Base-by-base conservation (phyloP, 2,113 vertebrate genomes). In the Chaenogobius annularis region DNA sequence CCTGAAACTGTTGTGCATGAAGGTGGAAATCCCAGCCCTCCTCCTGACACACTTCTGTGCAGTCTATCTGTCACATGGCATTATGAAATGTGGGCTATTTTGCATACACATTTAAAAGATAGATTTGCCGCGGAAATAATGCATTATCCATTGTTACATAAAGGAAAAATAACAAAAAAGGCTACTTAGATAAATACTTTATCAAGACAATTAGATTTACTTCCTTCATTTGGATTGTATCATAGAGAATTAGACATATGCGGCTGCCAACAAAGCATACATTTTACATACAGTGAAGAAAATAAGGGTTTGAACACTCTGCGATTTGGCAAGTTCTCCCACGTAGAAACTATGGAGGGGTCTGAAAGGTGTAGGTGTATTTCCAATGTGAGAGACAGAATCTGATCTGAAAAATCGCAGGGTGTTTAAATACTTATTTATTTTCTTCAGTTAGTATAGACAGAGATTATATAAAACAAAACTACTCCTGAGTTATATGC, bases 21-120 rank as follows among this genome's bases (percentile, higher is more conserved):
- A 37, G 62, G 68, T 82, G 78, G 74, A 81, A 80, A 63, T 83
- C 78, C 66, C 79, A 68, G 68, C 15, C 47, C 63, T 77, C 76
- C 85, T 82, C 50, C 80, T 76, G 78, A 75, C 83, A 83, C 79
- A 72, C 66, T 86, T 86, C 71, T 82, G 87, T 73, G 61, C 86
- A 85, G 82, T 83, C 68, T 10, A 15, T 17, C 69, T 79, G 80
- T 72, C 65, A 59, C 31, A 68, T 64, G 50, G 76, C 75, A 55
- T 73, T 66, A 66, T 15, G 8, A 35, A 35, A 17, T 8, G 26
- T 58, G 14, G 15, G 59, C 17, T 55, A 20, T 50, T n/a, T 37
- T 40, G 54, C 20, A 19, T 13, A 31, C 26, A 31, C 26, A 31
- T 31, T 31, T 31, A 31, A 31, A 48, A 48, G 17, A n/a, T n/a